Percentiles rank a stretch among this genome's conserved stretches.
These are phyloP conservation scores for Popillia japonica DNA, from an alignment of 1,140 invertebrate genomes.

Conservation along the genomic window DNA sequence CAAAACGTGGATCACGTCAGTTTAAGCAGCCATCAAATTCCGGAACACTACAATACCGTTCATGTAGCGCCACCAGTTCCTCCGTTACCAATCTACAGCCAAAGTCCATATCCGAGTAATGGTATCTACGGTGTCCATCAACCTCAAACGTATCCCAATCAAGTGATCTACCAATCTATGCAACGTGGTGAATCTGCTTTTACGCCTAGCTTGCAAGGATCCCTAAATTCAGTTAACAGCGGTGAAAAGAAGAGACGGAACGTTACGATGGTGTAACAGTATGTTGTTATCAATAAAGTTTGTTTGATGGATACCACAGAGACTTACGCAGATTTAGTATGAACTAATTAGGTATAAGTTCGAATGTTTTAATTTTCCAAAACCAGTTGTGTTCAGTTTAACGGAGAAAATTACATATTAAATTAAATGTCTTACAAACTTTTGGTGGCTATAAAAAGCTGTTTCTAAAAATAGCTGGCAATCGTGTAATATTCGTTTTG, in stretches of 20 bases:
- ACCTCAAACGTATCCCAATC: constrained; percentile 50
- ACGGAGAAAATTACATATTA: neutral
- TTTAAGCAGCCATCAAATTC: constrained; percentile 51
- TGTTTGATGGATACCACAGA: neutral
- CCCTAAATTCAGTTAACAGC: constrained; percentile 66
- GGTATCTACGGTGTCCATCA: constrained; percentile 60
- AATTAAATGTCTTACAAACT: neutral
- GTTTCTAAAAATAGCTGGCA: no score
- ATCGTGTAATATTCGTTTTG: no score
- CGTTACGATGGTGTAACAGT: constrained; percentile 67
- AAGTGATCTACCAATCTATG: constrained; percentile 59
- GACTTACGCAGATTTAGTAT: constrained; percentile 12
- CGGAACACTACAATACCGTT: constrained; percentile 56
- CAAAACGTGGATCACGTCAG: constrained; percentile 54
- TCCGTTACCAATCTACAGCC: constrained; percentile 49
- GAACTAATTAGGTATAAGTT: neutral
- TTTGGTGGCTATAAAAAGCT: neutral
- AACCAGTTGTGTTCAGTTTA: constrained; percentile 24
- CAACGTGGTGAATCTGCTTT: constrained; percentile 60
- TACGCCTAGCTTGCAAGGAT: constrained; percentile 65
- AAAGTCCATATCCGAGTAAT: constrained; percentile 56
- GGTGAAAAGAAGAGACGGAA: constrained; percentile 65
- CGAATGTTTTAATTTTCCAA: neutral
- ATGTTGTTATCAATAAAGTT: constrained; percentile 53
- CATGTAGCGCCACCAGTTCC: constrained; percentile 58